A percentile compares a stretch with the other conserved stretches of the same genome.
These are phyloP conservation scores for Xiphias gladius DNA, from an alignment of 2,113 vertebrate genomes.

Conservation along the genomic window DNA sequence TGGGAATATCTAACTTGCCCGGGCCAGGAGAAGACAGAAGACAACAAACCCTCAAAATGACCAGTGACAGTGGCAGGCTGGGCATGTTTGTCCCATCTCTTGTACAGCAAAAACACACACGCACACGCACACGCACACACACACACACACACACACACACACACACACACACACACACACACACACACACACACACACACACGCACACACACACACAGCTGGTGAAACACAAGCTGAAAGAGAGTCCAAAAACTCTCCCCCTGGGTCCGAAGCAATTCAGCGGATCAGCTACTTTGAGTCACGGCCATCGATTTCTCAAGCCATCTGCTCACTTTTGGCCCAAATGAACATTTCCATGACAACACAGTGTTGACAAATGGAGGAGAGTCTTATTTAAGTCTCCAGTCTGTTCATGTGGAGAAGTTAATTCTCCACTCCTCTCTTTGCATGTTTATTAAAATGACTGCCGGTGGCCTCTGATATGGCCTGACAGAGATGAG, in stretches of 20 bases:
- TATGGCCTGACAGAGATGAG: constrained; percentile 13
- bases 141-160: constrained; percentile 18
- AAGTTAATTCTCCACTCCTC: constrained; percentile 18
- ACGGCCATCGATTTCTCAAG: constrained; percentile 70
- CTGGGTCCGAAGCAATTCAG: constrained; percentile 51
- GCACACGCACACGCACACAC: constrained; percentile 17
- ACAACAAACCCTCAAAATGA: not conserved
- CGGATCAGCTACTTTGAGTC: constrained; percentile 62
- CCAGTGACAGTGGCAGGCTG: constrained; percentile 6
- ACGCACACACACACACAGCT: constrained; percentile 1
- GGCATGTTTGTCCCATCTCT: constrained; percentile 18
- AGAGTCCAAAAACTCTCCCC: constrained; percentile 45
- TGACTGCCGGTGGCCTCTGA: constrained; percentile 6
- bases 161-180: constrained; percentile 4
- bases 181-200: constrained; percentile 15
- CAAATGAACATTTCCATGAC: constrained; percentile 70
- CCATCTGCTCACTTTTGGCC: constrained; percentile 78
- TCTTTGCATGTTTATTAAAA: constrained; percentile 46
- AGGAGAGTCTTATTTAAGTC: constrained; percentile 66
- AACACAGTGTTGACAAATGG: constrained; percentile 66
- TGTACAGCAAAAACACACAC: not conserved
- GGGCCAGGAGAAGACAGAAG: constrained; percentile 1
- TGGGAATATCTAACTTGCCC: constrained; percentile 29
- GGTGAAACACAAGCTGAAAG: constrained; percentile 30
- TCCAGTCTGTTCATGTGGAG: constrained; percentile 62